Base-by-base conservation (phyloP, 1,140 invertebrate species). In the Aculops lycopersici region DNA sequence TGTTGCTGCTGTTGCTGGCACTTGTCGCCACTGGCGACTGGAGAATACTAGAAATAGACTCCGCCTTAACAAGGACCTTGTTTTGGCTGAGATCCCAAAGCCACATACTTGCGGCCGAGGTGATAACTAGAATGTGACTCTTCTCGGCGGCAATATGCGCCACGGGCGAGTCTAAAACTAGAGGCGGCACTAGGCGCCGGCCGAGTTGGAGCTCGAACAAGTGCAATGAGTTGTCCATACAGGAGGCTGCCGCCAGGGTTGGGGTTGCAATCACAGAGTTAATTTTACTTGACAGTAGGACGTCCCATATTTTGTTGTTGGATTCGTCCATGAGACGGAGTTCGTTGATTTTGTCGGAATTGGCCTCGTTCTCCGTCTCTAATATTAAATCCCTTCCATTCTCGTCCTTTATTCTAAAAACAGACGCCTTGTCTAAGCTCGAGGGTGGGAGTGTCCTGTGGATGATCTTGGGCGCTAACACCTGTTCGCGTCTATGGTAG, bases 211-310 rank as follows among this genome's bases (percentile, higher is more conserved):
- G 58, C 44, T 63, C 58, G 44, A 73, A 64, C 13, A 67, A 60
- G 51, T 70, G 67, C 42, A 75, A 57, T 38, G 63, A 64, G 17
- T 63, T 61, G 54, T 76, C 71, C 39, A 66, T 64, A 50, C 71
- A 68, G 20, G 63, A 60, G 37, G 70, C 55, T 46, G 62, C 65
- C 36, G 68, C 60, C 40, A 67, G 60, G 16, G 61, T 53, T 18
- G 53, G 53, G 46, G 31, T 43, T 14, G 35, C 45, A 15, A 40
- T 15, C 3, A 45, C 1, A 14, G 20, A 19, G 35, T 13, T 36
- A 12, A 47, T 42, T 21, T 44, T 40, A 14, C 35, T 16, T 19
- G 42, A 42, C 13, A 42, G 4, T 14, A 49, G 5, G 4, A 37
- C 37, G 18, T 40, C 15, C 45, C 45, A 47, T 17, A 17, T 13